Conservation (phyloP, 2,113 vertebrate species). For the Ochotona curzoniae region DNA sequence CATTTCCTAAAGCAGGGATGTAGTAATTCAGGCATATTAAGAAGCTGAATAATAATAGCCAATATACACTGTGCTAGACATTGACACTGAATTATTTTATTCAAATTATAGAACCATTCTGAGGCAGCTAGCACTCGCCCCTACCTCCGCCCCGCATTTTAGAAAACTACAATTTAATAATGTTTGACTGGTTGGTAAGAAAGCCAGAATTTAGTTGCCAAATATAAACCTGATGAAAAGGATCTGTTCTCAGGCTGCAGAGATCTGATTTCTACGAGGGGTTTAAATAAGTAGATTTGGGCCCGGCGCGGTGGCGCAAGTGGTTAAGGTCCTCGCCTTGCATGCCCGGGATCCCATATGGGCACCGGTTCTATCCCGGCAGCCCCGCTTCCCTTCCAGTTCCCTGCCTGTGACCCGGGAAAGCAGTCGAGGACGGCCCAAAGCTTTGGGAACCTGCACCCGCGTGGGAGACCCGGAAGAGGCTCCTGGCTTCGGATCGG, state of each 20-base stretch:
- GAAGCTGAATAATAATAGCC: background rate
- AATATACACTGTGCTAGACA: background rate
- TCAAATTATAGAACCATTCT: background rate
- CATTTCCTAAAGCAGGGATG: background rate
- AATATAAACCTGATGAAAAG: background rate
- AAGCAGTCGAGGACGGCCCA: too few relatives aligned
- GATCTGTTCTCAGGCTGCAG: background rate
- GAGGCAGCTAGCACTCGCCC: background rate
- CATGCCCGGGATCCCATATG: too few relatives aligned
- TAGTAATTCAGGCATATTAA: background rate
- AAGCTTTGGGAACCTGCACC: too few relatives aligned
- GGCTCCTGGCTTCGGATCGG: too few relatives aligned
- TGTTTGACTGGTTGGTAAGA: background rate
- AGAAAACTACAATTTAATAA: background rate
- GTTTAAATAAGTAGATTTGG: conserved; percentile 32
- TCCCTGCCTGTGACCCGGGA: too few relatives aligned
- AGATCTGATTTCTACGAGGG: background rate
- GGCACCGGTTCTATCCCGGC: too few relatives aligned
- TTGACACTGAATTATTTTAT: background rate
- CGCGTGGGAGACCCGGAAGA: too few relatives aligned
- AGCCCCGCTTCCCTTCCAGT: too few relatives aligned
- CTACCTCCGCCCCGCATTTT: background rate
- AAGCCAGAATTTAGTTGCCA: conserved; percentile 26
- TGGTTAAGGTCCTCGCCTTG: too few relatives aligned
- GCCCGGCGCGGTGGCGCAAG: too few relatives aligned